Percentiles rank a stretch among this genome's conserved stretches.
Conservation (phyloP, 2,888 invertebrate genomes). For the Heliconius erato region DNA sequence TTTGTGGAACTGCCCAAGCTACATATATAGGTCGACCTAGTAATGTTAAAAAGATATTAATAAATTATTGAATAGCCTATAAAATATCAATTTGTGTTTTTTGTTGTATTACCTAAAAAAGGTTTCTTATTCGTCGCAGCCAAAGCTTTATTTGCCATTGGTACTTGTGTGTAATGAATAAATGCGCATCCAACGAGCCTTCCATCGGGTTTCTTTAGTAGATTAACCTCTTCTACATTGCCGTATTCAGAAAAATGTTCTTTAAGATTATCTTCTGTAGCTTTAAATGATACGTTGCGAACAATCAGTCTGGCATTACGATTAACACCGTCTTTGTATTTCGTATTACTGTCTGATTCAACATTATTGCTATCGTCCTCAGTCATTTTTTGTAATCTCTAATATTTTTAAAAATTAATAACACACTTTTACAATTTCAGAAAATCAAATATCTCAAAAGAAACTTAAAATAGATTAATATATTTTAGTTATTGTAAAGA, state of each 20-base stretch:
- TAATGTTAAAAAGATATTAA: slow-evolving; percentile 9
- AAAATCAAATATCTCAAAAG: background rate
- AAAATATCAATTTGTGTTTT: background rate
- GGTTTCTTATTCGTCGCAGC: slow-evolving; percentile 89
- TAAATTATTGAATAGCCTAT: background rate
- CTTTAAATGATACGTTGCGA: slow-evolving; percentile 90
- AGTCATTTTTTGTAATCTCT: slow-evolving; percentile 41
- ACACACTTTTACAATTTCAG: background rate
- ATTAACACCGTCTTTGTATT: slow-evolving; percentile 58
- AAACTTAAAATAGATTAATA: background rate
- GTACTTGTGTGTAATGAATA: slow-evolving; percentile 92
- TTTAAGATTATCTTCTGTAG: slow-evolving; percentile 89
- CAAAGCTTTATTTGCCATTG: slow-evolving; percentile 94
- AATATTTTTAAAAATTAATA: background rate
- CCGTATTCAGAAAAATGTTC: slow-evolving; percentile 92
- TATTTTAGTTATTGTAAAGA: background rate
- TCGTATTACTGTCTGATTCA: slow-evolving; percentile 59
- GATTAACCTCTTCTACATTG: slow-evolving; percentile 90
- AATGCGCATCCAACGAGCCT: slow-evolving; percentile 96
- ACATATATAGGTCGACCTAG: slow-evolving; percentile 89
- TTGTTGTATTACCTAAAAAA: slow-evolving; percentile 81
- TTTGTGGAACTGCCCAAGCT: slow-evolving; percentile 96
- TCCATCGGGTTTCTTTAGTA: slow-evolving; percentile 91
- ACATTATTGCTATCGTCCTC: slow-evolving; percentile 55
- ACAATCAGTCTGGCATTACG: slow-evolving; percentile 88